Percentiles rank a stretch among this genome's conserved stretches.
These are phyloP conservation scores for Chiroxiphia lanceolata DNA, from an alignment of 2,797 vertebrate genomes.

Conservation along the genomic window DNA sequence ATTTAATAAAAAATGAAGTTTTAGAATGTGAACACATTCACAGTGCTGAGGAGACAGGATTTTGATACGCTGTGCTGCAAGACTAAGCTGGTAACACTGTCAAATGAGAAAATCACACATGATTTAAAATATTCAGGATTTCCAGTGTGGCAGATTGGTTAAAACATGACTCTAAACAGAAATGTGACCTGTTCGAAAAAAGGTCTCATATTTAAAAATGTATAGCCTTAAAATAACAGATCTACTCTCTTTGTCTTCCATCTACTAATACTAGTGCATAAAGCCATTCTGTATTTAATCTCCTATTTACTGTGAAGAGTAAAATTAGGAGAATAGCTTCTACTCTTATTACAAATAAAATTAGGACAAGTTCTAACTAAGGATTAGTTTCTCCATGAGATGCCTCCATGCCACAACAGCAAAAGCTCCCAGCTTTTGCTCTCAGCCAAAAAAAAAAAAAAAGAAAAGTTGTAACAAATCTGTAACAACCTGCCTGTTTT, in stretches of 20 bases:
- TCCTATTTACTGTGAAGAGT: background rate
- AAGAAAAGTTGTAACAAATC: background rate
- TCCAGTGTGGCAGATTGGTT: background rate
- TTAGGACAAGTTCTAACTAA: background rate
- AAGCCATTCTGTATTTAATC: background rate
- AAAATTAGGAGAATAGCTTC: background rate
- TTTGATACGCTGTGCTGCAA: constrained; percentile 23
- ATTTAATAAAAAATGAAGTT: constrained; percentile 60
- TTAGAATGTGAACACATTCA: constrained; percentile 52
- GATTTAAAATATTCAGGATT: background rate
- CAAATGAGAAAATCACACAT: background rate
- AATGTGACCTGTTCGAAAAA: background rate
- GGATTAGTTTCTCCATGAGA: background rate
- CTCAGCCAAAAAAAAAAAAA: background rate
- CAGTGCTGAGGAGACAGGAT: constrained; percentile 20
- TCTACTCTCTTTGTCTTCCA: background rate
- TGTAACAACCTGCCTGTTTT: background rate
- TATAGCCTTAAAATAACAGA: background rate
- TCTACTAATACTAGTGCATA: background rate
- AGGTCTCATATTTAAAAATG: background rate
- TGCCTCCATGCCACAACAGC: background rate
- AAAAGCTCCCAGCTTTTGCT: background rate
- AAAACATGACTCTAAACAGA: background rate
- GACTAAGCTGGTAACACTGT: background rate
- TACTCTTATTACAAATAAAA: background rate